phyloP scores from a whole-genome alignment of 2,113 vertebrate genomes.

The Helogale parvula region DNA sequence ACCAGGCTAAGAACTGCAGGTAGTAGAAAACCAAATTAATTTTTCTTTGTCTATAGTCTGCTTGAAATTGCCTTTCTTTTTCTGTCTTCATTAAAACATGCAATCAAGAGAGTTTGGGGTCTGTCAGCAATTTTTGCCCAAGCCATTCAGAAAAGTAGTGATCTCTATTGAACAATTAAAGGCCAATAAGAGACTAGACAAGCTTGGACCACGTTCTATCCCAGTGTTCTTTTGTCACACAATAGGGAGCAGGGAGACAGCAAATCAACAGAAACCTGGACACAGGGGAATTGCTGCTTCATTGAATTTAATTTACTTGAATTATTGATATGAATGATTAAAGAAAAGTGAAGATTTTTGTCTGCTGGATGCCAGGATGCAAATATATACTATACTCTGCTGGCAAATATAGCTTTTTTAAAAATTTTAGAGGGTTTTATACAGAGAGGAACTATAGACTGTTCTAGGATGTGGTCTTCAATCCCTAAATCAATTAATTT shows the following conservation, averaged over 20 bases:
- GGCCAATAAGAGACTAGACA: background rate
- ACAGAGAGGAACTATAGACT: background rate
- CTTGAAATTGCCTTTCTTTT: background rate
- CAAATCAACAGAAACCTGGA: background rate
- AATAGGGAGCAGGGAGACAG: background rate
- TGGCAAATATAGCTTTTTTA: background rate
- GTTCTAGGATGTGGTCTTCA: background rate
- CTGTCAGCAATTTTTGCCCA: background rate
- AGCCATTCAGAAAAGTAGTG: conserved; percentile 15
- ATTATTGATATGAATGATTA: background rate
- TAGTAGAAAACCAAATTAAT: conserved; percentile 61
- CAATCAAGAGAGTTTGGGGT: background rate
- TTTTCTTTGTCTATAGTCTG: conserved; percentile 58
- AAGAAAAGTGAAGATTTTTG: background rate
- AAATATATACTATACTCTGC: background rate
- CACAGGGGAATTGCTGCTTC: background rate
- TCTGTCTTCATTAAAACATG: background rate
- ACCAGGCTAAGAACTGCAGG: conserved; percentile 72
- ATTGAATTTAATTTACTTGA: background rate
- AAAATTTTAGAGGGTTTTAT: background rate
- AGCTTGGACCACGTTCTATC: background rate
- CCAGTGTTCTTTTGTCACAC: background rate
- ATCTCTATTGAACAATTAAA: background rate
- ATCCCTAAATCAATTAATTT: conserved; percentile 11
- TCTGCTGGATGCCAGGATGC: background rate